Conservation (phyloP, 1,140 invertebrate species). For the Cydia fagiglandana region DNA sequence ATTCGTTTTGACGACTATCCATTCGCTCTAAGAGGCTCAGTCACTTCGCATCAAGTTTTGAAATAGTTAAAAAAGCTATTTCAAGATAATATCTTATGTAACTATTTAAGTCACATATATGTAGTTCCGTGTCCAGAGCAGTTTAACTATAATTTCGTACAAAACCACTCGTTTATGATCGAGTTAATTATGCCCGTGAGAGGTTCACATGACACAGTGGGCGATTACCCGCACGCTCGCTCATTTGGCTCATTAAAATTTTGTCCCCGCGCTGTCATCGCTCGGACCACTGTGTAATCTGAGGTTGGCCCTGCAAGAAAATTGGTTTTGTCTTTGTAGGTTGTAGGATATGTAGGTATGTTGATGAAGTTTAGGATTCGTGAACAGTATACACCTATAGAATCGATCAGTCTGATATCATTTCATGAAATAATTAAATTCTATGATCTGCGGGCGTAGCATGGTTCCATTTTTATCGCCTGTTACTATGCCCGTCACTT, state of each 20-base stretch:
- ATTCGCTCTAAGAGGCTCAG: no score
- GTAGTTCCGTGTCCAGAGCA: not conserved
- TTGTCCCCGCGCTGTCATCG: conserved; percentile 47
- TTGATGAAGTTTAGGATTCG: not conserved
- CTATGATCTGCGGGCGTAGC: no score
- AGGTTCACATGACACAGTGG: conserved; percentile 27
- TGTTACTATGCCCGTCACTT: no score
- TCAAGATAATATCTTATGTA: conserved; percentile 22
- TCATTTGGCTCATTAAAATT: conserved; percentile 55
- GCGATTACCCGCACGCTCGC: conserved; percentile 43
- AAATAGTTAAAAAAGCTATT: conserved; percentile 6
- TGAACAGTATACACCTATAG: no score
- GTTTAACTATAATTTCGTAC: not conserved
- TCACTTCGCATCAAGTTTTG: no score
- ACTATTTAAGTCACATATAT: not conserved
- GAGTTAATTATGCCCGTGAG: conserved; percentile 29
- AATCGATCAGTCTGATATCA: no score
- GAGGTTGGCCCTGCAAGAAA: conserved; percentile 33
- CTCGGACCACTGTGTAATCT: conserved; percentile 42
- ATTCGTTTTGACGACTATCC: no score
- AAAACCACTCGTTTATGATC: conserved; percentile 18
- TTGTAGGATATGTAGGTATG: not conserved
- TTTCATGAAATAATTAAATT: no score
- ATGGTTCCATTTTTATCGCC: no score
- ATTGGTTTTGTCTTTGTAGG: not conserved